phyloP scores from a whole-genome alignment of 2,888 invertebrate genomes.

The Lasioglossum malachurum region DNA sequence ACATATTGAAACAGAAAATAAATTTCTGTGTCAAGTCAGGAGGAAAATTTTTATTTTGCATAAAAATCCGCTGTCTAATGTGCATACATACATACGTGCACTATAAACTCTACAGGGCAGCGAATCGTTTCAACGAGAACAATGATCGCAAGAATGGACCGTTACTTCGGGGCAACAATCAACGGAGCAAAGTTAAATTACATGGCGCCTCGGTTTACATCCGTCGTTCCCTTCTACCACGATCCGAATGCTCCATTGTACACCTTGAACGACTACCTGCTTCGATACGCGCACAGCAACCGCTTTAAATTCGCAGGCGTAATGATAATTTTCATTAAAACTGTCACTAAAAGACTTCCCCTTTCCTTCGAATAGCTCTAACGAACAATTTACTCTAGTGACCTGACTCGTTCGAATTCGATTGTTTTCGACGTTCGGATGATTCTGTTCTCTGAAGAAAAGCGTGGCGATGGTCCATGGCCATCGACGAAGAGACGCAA shows the following conservation, averaged over 20 bases:
- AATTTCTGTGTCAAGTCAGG: too few species aligned
- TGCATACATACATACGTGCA: neutral
- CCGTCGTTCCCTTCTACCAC: conserved; percentile 30
- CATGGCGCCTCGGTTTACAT: conserved; percentile 49
- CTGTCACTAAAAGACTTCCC: neutral
- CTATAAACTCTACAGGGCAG: neutral
- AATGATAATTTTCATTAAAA: neutral
- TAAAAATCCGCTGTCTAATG: too few species aligned
- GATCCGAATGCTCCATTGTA: conserved; percentile 3
- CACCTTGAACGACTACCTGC: conserved; percentile 35
- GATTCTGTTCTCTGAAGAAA: neutral
- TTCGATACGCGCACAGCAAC: conserved; percentile 25
- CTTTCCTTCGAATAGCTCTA: neutral
- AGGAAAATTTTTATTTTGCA: too few species aligned
- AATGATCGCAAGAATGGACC: conserved; percentile 16
- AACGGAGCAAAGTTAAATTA: conserved; percentile 45
- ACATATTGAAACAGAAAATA: too few species aligned
- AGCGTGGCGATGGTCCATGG: neutral
- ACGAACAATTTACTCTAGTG: neutral
- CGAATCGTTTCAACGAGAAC: neutral
- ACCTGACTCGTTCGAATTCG: neutral
- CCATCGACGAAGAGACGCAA: neutral
- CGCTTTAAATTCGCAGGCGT: conserved; percentile 23
- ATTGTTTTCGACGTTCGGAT: too few species aligned
- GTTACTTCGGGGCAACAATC: conserved; percentile 14